Evolutionary conservation across 2,797 vertebrate genomes (phyloP).

Genomic region (Manis pentadactyla): DNA sequence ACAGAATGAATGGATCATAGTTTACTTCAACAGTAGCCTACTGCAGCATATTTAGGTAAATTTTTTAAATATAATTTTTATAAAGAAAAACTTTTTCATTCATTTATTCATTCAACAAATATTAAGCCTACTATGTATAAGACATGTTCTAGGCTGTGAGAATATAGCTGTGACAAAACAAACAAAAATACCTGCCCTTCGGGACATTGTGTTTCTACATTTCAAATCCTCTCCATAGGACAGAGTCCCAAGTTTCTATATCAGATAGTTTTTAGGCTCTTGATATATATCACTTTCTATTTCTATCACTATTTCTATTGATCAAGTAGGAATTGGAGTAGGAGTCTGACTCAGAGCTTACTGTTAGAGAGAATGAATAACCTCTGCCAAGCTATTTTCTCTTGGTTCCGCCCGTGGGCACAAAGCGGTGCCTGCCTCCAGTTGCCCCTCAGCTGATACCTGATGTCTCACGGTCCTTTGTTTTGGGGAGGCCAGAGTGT

Average conservation of each 20-base stretch:
- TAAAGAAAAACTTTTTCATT: background rate
- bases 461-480: background rate
- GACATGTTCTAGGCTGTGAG: background rate
- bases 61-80: conserved; percentile 1
- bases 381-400: background rate
- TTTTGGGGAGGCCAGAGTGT: background rate
- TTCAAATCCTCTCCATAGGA: background rate
- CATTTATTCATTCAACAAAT: background rate
- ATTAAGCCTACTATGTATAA: background rate
- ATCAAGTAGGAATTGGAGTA: background rate
- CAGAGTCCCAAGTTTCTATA: background rate
- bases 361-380: background rate
- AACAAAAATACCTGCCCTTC: background rate
- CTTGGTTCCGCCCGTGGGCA: background rate
- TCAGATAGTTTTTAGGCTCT: background rate
- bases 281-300: background rate
- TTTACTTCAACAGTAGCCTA: conserved; percentile 16
- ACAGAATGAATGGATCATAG: background rate
- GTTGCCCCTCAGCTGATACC: background rate
- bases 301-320: background rate
- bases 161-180: background rate
- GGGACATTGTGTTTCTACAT: background rate
- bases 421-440: background rate
- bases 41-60: background rate
- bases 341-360: background rate